A percentile compares a stretch with the other conserved stretches of the same genome.
phyloP scores from a whole-genome alignment of 2,797 vertebrate genomes.

The Falco naumanni region DNA sequence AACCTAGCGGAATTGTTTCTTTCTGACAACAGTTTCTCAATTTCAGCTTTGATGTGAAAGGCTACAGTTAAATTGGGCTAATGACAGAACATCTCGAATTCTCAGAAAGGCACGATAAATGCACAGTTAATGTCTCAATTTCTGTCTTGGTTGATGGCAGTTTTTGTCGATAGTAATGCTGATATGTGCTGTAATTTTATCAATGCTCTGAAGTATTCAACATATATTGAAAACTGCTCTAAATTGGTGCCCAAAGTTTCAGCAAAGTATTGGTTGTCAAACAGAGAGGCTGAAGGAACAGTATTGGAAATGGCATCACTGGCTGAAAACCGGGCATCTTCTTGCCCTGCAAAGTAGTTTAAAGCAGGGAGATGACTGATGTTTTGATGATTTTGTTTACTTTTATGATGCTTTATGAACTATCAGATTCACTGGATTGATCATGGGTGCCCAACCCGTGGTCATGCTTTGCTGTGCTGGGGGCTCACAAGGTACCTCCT shows the following conservation, averaged over 20 bases:
- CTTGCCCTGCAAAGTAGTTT: not conserved
- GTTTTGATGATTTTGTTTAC: not conserved
- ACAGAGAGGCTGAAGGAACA: not conserved
- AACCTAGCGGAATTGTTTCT: not conserved
- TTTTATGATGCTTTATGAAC: not conserved
- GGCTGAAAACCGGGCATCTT: not conserved
- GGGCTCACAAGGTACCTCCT: not conserved
- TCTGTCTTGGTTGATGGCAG: not conserved
- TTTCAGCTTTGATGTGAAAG: conserved; percentile 4
- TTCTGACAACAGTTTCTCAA: not conserved
- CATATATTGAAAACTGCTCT: not conserved
- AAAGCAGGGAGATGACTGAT: not conserved
- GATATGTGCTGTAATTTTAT: not conserved
- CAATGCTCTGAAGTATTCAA: not conserved
- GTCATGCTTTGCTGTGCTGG: accelerated
- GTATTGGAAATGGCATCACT: not conserved
- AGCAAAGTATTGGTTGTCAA: not conserved
- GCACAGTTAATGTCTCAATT: not conserved
- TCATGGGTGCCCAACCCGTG: accelerated
- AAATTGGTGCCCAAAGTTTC: not conserved
- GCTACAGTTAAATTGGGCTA: not conserved
- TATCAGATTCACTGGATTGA: not conserved
- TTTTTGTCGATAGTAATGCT: not conserved
- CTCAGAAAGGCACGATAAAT: not conserved
- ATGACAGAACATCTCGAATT: not conserved